Evolutionary conservation across 1,140 invertebrate genomes (phyloP), one percentile per base, ranked within the genome.

Genomic region (Lanistes nyassanus): DNA sequence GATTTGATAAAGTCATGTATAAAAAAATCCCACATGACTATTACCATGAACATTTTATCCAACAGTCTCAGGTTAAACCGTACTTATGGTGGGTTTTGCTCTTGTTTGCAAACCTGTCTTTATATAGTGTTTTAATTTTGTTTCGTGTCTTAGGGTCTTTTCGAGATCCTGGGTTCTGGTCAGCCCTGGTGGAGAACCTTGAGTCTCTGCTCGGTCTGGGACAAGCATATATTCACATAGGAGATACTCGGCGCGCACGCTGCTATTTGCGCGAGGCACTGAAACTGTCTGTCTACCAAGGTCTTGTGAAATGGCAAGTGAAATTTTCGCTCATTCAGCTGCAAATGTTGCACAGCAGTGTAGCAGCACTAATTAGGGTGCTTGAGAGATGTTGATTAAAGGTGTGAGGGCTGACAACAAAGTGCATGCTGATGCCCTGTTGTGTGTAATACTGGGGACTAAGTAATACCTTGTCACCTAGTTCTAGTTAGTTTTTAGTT

Each of bases 221-320:
- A 42, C 68, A 60, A 21, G 64, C 79, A 29, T 80, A 81, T 64
- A 42, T 74, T 29, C 60, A 78, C 26, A 74, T 77, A 36, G 83
- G 83, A 0, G 80, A 82, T 37, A 69, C 64, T 0, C 62, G 76
- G 23, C 69, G 74, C 16, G 81, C 81, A 21, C 80, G 74, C 26
- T 80, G 77, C 71, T 82, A 80, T 67, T 56, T 82, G 21, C 77
- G 76, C 34, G 81, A 84, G 56, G 83, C 81, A 4, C 77, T 80
- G 65, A 71, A 72, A 7, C 29, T 79, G 34, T 62, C 79, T 37
- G 65, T 78, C 19, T 55, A 68, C 31, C 71, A 79, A 53, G 76
- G 73, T 34, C 29, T 82, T 42, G 75, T 81, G 34, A 71, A 72
- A 47, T 82, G 83, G 83, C 82, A 74, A 66, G 73, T 71, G 5